Base-by-base conservation (phyloP, 1,140 invertebrate genomes). In the Drosophila bifasciata region DNA sequence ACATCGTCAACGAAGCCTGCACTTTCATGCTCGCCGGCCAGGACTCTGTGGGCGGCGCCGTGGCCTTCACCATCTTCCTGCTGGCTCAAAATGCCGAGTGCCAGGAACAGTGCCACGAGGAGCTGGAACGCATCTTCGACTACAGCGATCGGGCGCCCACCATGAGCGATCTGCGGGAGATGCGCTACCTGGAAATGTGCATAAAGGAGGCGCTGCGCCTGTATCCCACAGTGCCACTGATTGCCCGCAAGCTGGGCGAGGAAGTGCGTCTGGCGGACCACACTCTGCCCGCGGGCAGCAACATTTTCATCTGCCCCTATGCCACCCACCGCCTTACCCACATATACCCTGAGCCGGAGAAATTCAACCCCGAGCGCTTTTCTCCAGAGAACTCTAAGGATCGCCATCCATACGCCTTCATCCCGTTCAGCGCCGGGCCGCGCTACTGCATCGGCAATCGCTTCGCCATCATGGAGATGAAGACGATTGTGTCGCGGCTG, bases 11-110 rank as follows among this genome's bases (percentile, higher is more conserved):
- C 75, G 94, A 96, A 90, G 93, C 94, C 15, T 94, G 95, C 62
- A 96, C 95, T 0, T 96, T 96, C 58, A 95, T 96, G 94, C 92
- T 96, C 68, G 95, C 95, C 72, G 95, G 96, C 1, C 96, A 96
- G 90, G 96, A 96, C 75, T 96, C 96, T 0, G 95, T 96, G 5
- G 94, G 94, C 1, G 92, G 94, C 0, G 94, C 92, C 0, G 89
- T 94, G 1, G 93, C 93, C 13, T 95, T 94, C 78, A 93, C 92
- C 3, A 79, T 95, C 0, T 94, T 94, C 58, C 89, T 93, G 21
- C 72, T 96, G 0, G 94, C 94, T 0, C 92, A 92, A 68, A 92
- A 95, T 83, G 92, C 92, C 0, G 93, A 94, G 6, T 92, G 93
- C 49, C 95, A 96, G 85, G 93, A 46, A 93, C 93, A 89, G 92